Conservation (phyloP, 1,140 invertebrate genomes). For the Lanistes nyassanus region DNA sequence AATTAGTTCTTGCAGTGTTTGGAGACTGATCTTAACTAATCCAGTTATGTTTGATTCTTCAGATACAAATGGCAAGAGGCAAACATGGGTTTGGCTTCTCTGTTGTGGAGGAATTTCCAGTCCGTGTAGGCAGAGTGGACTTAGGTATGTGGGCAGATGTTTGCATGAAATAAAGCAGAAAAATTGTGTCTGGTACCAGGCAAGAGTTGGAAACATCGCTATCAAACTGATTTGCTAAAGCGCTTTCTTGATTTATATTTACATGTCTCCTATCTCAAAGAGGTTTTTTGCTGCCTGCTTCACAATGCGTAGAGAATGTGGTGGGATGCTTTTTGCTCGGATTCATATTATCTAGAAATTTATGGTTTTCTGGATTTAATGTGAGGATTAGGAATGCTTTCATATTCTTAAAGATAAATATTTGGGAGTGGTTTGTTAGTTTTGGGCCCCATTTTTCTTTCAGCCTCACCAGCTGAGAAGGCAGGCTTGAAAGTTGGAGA, state of each 20-base stretch:
- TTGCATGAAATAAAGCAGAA: no score
- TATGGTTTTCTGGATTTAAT: neutral
- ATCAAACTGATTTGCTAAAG: neutral
- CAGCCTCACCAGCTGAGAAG: slow-evolving; percentile 88
- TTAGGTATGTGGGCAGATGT: slow-evolving; percentile 78
- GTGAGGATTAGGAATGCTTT: neutral
- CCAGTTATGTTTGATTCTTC: no score
- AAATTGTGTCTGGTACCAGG: no score
- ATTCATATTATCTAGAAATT: neutral
- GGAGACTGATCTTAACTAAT: no score
- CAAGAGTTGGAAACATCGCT: no score
- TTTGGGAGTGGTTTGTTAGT: neutral
- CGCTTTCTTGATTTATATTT: neutral
- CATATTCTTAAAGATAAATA: neutral
- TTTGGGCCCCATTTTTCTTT: neutral
- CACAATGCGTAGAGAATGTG: neutral
- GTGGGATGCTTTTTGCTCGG: neutral
- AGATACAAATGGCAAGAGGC: slow-evolving; percentile 50
- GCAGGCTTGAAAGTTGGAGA: slow-evolving; percentile 92
- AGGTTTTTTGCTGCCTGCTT: neutral
- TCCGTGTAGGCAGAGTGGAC: slow-evolving; percentile 88
- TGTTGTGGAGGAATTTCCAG: slow-evolving; percentile 88
- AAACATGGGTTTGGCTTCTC: slow-evolving; percentile 82
- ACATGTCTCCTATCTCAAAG: neutral
- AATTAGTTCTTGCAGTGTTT: no score